A percentile compares a stretch with the other conserved stretches of the same genome.
Evolutionary conservation across 2,888 invertebrate genomes (phyloP).

Genomic region (Argyresthia goedartella): DNA sequence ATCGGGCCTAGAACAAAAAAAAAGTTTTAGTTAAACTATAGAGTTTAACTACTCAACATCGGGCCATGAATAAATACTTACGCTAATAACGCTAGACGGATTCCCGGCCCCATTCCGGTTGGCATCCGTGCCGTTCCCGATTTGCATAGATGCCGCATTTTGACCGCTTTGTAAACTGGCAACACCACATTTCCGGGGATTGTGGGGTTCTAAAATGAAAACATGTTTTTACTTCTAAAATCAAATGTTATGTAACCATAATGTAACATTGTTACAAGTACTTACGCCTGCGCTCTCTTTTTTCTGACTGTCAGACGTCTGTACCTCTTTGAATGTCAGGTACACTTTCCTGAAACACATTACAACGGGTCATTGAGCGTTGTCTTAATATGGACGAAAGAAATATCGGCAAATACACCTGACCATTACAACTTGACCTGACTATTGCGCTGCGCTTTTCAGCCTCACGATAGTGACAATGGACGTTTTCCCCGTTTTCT

Average conservation of each 20-base stretch:
- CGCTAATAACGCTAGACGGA: conserved; percentile 69
- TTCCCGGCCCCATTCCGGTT: conserved; percentile 26
- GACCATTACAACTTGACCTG: no score
- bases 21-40: background rate
- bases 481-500: no score
- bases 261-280: background rate
- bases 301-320: conserved; percentile 9
- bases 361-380: no score
- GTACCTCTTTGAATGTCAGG: conserved; percentile 71
- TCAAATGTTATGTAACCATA: background rate
- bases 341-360: conserved; percentile 73
- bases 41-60: no score
- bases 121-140: no score
- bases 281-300: background rate
- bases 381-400: no score
- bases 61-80: conserved; percentile 38
- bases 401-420: no score
- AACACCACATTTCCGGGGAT: conserved; percentile 73
- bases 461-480: no score
- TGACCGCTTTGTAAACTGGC: conserved; percentile 82
- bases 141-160: conserved; percentile 70
- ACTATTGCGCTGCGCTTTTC: no score
- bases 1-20: conserved; percentile 36
- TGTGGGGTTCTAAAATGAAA: conserved; percentile 42
- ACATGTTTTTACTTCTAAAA: no score